phyloP scores from a whole-genome alignment of 2,797 vertebrate genomes.

The Anas georgica region DNA sequence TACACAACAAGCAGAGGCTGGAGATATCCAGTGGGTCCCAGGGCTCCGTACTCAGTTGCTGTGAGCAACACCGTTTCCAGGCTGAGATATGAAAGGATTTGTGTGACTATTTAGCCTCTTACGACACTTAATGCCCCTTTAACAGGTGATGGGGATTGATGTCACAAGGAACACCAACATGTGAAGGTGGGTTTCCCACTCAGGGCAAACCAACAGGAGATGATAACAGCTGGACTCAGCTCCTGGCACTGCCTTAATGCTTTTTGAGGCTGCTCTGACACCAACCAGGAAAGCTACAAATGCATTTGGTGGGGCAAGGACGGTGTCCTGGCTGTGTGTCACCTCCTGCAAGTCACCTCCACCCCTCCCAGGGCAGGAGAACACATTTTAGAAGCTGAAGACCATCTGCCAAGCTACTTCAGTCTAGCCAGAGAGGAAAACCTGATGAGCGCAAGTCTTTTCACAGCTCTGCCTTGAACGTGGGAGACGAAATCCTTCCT shows the following conservation, averaged over 20 bases:
- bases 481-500: not conserved
- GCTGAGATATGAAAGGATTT: not conserved
- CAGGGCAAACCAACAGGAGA: not conserved
- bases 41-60: not conserved
- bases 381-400: not conserved
- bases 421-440: not conserved
- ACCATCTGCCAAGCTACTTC: not conserved
- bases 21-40: not conserved
- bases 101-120: not conserved
- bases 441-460: fast-evolving
- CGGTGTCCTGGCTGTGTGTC: too few species aligned
- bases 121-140: not conserved
- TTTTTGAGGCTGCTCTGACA: not conserved
- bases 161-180: not conserved
- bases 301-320: not conserved
- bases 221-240: not conserved
- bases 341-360: not conserved
- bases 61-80: not conserved
- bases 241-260: not conserved
- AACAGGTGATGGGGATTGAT: too few species aligned
- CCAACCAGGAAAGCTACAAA: not conserved
- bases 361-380: not conserved
- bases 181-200: fast-evolving
- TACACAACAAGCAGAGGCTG: not conserved
- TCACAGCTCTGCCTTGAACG: not conserved